phyloP scores from a whole-genome alignment of 2,888 invertebrate species.

The Rambutsinella grinnellia region DNA sequence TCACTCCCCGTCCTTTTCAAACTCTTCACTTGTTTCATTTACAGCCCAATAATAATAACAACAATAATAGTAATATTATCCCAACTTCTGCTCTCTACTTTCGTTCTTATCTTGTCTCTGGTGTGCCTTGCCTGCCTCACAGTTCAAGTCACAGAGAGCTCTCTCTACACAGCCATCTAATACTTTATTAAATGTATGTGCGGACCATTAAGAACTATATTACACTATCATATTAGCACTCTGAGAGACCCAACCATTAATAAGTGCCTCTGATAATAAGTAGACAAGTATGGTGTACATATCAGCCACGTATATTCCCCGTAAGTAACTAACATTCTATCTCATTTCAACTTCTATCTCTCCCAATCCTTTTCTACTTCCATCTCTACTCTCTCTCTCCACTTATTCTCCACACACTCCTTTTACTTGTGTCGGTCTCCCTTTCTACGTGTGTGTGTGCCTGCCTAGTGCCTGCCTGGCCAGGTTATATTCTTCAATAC shows the following conservation, averaged over 20 bases:
- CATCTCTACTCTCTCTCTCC: not conserved
- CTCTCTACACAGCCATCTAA: no score
- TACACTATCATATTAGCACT: constrained; percentile 12
- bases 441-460: no score
- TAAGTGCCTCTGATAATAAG: constrained; percentile 30
- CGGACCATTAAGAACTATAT: constrained; percentile 14
- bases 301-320: no score
- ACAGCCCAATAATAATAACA: constrained; percentile 51
- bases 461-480: no score
- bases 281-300: constrained; percentile 23
- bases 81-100: constrained; percentile 53
- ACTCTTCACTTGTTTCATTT: constrained; percentile 49
- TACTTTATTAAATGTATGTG: no score
- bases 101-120: constrained; percentile 50
- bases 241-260: constrained; percentile 19
- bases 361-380: not conserved
- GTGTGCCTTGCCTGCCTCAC: constrained; percentile 50
- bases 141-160: constrained; percentile 47
- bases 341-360: no score
- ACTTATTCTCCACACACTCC: not conserved
- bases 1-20: constrained; percentile 7
- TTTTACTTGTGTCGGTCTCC: no score
- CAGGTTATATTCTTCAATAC: no score
- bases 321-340: no score
- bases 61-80: constrained; percentile 53